Percentiles rank a stretch among this genome's conserved stretches.
Evolutionary conservation across 23 tunicate genomes (phyloP).

Genomic region (Trididemnum clinides): DNA sequence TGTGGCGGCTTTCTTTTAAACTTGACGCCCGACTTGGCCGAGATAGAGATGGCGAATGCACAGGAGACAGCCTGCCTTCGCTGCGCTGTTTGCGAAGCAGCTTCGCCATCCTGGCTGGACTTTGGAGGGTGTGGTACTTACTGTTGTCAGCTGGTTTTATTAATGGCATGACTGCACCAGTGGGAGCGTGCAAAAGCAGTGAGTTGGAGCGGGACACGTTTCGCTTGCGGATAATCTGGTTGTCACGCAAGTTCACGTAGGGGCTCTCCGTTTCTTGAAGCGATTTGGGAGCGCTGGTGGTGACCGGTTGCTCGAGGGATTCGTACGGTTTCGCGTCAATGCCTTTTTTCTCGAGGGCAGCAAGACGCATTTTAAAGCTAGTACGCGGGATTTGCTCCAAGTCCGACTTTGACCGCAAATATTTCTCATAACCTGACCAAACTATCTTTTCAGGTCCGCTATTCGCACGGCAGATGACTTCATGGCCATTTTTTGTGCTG

Average conservation of each 20-base stretch:
- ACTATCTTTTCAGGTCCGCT: constrained; percentile 55
- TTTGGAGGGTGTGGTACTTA: constrained; percentile 71
- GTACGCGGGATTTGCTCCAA: constrained; percentile 40
- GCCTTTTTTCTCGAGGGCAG: constrained; percentile 54
- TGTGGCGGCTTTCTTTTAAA: background rate
- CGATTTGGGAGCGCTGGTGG: background rate
- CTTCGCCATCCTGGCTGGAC: constrained; percentile 55
- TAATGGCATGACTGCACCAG: background rate
- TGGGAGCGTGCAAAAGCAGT: background rate
- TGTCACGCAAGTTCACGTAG: constrained; percentile 44
- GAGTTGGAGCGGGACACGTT: constrained; percentile 35
- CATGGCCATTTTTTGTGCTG: background rate
- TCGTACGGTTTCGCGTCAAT: background rate
- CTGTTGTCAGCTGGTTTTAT: background rate
- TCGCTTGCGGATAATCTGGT: constrained; percentile 49
- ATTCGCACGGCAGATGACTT: background rate
- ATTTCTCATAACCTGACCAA: constrained; percentile 73
- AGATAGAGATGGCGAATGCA: background rate
- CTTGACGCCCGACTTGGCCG: background rate
- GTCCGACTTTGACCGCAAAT: constrained; percentile 32
- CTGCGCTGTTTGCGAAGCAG: background rate
- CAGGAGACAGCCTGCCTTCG: background rate
- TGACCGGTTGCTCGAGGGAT: background rate
- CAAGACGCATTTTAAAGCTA: constrained; percentile 70
- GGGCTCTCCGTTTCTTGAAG: background rate